Base-by-base conservation (phyloP, 2,888 invertebrate genomes). In the Caenorhabditis sinica region DNA sequence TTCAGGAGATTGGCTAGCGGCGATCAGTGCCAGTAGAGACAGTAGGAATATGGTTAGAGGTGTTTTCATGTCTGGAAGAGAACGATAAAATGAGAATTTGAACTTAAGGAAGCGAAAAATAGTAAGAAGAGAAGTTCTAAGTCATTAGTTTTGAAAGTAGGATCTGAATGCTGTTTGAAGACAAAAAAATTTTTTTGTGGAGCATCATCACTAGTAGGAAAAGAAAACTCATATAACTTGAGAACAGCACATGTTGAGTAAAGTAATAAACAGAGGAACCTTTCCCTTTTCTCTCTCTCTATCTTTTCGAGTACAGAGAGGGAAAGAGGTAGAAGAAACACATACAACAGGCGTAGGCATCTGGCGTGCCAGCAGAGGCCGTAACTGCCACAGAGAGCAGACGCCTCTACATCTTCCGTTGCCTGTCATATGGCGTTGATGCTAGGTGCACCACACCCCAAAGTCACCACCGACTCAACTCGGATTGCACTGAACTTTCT, bases 331-430 rank as follows among this genome's bases (percentile, higher is more conserved):
- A 43, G 58, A 79, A 45, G 36, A 68, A n/a, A 45, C 4, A 60
- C 60, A 63, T 40, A 72, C 66, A 58, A 80, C 80, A 72, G 80
- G 80, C 80, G 72, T 53, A 53, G 66, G 72, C 80, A 80, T 80
- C 80, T 80, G 80, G 72, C 72, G 80, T 80, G 53, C 36, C 80
- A 80, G 69, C 40, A 40, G 40, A 40, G 56, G 79, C 72, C 33
- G 72, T 60, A 53, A 36, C 61, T 69, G 69, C 69, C 60, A 33
- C 58, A 80, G 53, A n/a, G n/a, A 40, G 40, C 80, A 80, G 80
- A 80, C 33, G 72, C 60, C 36, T 15, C 15, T 8, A 6, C 33
- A 45, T 49, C 28, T 60, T 77, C 17, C 17, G 15, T n/a, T n/a
- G n/a, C n/a, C 45, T 66, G 80, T 61, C 76, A 76, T 76, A 68